Conservation (phyloP, 2,888 invertebrate genomes). For the Pterobdella sp. region DNA sequence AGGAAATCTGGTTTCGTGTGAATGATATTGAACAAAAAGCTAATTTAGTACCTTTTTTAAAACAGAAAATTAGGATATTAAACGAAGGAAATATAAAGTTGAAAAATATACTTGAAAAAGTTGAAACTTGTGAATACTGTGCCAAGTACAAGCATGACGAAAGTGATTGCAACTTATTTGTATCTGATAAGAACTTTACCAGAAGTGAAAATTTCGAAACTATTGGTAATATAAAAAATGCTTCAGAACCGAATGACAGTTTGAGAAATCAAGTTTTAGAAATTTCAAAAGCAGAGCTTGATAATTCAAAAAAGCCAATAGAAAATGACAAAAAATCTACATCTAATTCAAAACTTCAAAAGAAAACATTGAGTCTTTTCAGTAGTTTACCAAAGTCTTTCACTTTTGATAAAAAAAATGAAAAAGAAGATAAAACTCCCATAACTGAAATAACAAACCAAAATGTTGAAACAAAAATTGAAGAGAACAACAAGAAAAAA, state of each 20-base stretch:
- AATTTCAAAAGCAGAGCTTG: not conserved
- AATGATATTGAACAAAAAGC: not conserved
- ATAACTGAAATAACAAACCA: not conserved
- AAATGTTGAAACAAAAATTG: not conserved
- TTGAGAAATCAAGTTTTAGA: not conserved
- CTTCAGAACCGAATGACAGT: not conserved
- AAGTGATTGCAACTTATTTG: too few species aligned
- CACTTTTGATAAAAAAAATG: not conserved
- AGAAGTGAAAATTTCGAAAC: not conserved
- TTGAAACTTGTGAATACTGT: too few species aligned
- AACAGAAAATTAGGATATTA: not conserved
- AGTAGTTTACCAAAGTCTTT: not conserved
- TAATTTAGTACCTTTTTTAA: not conserved
- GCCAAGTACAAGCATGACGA: too few species aligned
- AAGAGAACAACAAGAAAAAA: not conserved
- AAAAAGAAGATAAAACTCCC: not conserved
- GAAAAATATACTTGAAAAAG: not conserved
- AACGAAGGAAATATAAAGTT: not conserved
- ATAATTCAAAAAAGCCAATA: not conserved
- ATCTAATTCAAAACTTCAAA: not conserved
- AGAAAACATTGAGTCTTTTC: not conserved
- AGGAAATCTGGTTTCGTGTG: not conserved
- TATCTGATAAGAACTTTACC: too few species aligned
- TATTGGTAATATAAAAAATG: not conserved
- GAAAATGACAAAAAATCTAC: not conserved